Base-by-base conservation (phyloP, 2,797 vertebrate species). In the Oreochromis grahami region DNA sequence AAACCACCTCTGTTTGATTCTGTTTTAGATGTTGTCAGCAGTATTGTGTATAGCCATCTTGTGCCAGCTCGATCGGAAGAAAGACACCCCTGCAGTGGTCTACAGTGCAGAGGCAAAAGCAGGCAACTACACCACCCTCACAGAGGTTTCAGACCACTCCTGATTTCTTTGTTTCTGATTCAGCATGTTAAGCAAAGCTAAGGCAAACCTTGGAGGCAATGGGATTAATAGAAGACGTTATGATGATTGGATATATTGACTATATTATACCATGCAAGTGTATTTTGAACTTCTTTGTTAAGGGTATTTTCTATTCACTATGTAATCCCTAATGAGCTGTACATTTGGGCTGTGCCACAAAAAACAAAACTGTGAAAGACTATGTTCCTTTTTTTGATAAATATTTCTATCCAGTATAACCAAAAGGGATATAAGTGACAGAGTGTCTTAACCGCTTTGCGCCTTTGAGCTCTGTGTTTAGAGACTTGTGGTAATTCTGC, bases 31-130 rank as follows among this genome's bases (percentile, higher is more conserved):
- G 0, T 26, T 85, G 65, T 86, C 92, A 0, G 19, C 83, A 2
- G 91, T 50, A 7, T 26, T 94, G 85, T 84, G 78, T 17, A 34
- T 93, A 3, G 1, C 52, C 48, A 85, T 93, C 43, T 19, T 95
- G 80, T 93, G 88, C 38, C 91, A 43, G 78, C 48, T 94, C 52
- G 79, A 12, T 24, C 34, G 8, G 21, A 94, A 86, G 56, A 51
- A 85, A 2, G 82, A 91, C 2, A 50, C 14, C 13, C 82, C 87
- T 1, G 11, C 79, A 2, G 92, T 94, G 32, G 82, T 80, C 45
- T 94, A 93, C 90, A 93, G 85, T 34, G 10, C 70, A 13, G 82
- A 93, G 36, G 89, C 90, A 4, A 92, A 93, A 83, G 80, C 86
- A 8, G 92, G 92, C 14, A 92, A 91, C 86, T 93, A 93, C 80